Percentiles rank a stretch among this genome's conserved stretches.
Evolutionary conservation across 1,140 invertebrate genomes (phyloP).

Genomic region (Cherax destructor): DNA sequence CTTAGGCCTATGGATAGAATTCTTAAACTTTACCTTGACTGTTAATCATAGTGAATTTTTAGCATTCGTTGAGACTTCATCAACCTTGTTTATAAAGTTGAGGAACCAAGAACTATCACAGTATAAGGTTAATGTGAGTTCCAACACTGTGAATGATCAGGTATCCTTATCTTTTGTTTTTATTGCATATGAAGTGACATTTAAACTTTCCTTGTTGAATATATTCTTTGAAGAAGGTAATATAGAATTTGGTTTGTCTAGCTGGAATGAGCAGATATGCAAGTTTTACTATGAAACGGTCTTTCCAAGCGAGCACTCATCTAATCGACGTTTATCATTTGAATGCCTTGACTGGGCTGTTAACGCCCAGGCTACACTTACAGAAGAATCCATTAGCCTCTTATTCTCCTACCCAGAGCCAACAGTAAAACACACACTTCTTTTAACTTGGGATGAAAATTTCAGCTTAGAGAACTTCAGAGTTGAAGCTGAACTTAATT

Average conservation of each 20-base stretch:
- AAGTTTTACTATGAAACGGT: slow-evolving; percentile 41
- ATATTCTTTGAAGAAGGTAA: slow-evolving; percentile 17
- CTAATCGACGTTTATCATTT: neutral
- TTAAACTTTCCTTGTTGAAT: slow-evolving; percentile 24
- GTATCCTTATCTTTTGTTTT: neutral
- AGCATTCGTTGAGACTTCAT: slow-evolving; percentile 5
- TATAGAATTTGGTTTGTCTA: slow-evolving; percentile 6
- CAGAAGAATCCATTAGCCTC: neutral
- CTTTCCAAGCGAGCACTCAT: neutral
- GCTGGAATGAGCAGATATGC: neutral
- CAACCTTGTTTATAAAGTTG: neutral
- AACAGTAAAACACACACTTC: slow-evolving; percentile 19
- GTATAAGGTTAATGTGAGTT: slow-evolving; percentile 6
- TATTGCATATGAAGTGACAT: slow-evolving; percentile 3
- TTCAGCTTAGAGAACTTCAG: slow-evolving; percentile 32
- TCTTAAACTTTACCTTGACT: slow-evolving; percentile 6
- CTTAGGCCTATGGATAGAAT: slow-evolving; percentile 28
- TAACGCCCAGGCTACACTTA: neutral
- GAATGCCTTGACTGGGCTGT: slow-evolving; percentile 22
- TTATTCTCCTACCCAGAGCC: slow-evolving; percentile 36
- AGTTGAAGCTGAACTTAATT: neutral
- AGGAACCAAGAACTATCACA: neutral
- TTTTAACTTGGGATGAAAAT: slow-evolving; percentile 29
- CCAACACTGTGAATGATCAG: neutral
- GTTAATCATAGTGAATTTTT: neutral